Evolutionary conservation across 2,888 invertebrate genomes (phyloP).

Genomic region (Adelphocoris suturalis): DNA sequence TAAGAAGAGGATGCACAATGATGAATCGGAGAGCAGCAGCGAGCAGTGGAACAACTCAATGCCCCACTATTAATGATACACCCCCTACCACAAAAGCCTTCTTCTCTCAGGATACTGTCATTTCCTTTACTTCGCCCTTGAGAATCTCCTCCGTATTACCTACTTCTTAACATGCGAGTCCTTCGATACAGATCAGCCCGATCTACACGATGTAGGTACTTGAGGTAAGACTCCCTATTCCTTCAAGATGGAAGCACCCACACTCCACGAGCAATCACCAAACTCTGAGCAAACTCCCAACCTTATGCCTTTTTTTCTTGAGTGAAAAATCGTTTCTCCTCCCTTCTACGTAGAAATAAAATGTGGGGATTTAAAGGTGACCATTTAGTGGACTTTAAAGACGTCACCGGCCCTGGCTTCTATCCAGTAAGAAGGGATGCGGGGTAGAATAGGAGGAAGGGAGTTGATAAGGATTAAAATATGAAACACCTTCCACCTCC

Average conservation of each 20-base stretch:
- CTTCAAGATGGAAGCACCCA: neutral
- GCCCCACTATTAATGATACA: constrained; percentile 68
- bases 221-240: neutral
- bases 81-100: constrained; percentile 61
- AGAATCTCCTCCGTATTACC: neutral
- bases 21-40: constrained; percentile 63
- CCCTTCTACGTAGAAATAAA: constrained; percentile 15
- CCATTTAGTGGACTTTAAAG: constrained; percentile 49
- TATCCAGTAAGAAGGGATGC: constrained; percentile 23
- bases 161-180: neutral
- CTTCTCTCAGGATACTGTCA: constrained; percentile 46
- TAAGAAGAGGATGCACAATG: constrained; percentile 67
- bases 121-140: constrained; percentile 44
- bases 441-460: neutral
- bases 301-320: neutral
- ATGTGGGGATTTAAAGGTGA: constrained; percentile 47
- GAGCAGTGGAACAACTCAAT: constrained; percentile 51
- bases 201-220: constrained; percentile 9
- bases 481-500: constrained; percentile 49
- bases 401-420: constrained; percentile 41
- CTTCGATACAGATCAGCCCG: constrained; percentile 7
- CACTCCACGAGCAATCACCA: constrained; percentile 5
- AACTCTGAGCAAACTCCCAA: neutral
- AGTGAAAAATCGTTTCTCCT: neutral
- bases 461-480: constrained; percentile 56